phyloP scores from a whole-genome alignment of 2,113 vertebrate genomes.

The Uria lomvia region DNA sequence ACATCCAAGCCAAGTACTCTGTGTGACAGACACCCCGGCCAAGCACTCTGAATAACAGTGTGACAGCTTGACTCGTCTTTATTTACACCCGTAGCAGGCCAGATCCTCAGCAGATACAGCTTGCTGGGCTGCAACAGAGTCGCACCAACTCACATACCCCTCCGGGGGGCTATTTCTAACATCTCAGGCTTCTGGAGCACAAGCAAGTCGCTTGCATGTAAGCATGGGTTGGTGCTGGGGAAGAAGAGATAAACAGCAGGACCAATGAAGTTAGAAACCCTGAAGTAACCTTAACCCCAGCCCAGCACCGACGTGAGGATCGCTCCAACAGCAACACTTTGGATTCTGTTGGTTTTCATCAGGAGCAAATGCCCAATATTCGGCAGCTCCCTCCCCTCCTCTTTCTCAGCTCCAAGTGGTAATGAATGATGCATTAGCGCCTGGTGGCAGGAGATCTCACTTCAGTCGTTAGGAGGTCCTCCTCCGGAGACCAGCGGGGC shows the following conservation, averaged over 20 bases:
- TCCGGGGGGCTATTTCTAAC: not conserved
- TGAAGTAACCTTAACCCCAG: not conserved
- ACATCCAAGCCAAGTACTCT: not conserved
- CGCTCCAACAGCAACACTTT: accelerated
- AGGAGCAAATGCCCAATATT: not conserved
- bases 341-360: not conserved
- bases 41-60: not conserved
- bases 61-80: not conserved
- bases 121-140: not conserved
- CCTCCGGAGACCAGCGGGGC: not conserved
- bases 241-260: not conserved
- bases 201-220: accelerated
- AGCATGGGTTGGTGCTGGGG: not conserved
- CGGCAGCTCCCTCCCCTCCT: not conserved
- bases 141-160: not conserved
- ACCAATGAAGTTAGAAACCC: not conserved
- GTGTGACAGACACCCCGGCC: not conserved
- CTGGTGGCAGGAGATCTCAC: not conserved
- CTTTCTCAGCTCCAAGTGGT: not conserved
- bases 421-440: not conserved
- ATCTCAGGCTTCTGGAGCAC: not conserved
- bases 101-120: not conserved
- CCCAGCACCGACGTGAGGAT: not conserved
- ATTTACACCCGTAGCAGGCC: not conserved
- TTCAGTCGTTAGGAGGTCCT: not conserved